These are phyloP conservation scores for Daboia siamensis DNA, from an alignment of 2,113 vertebrate genomes.

Conservation along the genomic window DNA sequence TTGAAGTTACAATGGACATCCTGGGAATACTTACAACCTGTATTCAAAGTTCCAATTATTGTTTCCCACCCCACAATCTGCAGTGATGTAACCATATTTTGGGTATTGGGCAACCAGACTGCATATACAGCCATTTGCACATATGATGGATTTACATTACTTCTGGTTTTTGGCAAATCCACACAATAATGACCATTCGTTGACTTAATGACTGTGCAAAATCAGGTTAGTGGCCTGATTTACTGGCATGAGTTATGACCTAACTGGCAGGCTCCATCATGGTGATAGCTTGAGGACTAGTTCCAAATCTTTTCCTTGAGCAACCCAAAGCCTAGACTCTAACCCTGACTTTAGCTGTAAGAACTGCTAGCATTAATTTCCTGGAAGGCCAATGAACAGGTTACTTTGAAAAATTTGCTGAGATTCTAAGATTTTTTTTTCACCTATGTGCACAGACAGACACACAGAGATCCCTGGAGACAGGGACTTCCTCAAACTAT, in stretches of 20 bases:
- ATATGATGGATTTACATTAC: no score
- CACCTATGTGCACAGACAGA: neutral
- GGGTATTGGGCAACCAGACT: no score
- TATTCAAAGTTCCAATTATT: no score
- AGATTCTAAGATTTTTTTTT: neutral
- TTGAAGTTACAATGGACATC: no score
- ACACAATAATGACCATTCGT: neutral
- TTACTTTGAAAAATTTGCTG: neutral
- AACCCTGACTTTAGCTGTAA: neutral
- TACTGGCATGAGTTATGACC: neutral
- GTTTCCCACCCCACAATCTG: no score
- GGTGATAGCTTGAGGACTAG: neutral
- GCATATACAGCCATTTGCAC: no score
- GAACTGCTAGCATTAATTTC: neutral
- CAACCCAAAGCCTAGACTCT: neutral
- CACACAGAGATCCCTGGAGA: neutral
- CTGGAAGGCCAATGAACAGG: neutral
- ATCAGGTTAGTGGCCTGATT: neutral
- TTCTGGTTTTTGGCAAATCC: no score
- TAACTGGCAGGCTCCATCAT: neutral
- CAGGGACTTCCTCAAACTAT: neutral
- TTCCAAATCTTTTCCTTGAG: neutral
- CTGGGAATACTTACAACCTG: no score
- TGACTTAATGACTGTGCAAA: neutral
- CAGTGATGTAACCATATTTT: no score